phyloP scores from a whole-genome alignment of 2,888 invertebrate species.

The Nemotelus pantherinus region DNA sequence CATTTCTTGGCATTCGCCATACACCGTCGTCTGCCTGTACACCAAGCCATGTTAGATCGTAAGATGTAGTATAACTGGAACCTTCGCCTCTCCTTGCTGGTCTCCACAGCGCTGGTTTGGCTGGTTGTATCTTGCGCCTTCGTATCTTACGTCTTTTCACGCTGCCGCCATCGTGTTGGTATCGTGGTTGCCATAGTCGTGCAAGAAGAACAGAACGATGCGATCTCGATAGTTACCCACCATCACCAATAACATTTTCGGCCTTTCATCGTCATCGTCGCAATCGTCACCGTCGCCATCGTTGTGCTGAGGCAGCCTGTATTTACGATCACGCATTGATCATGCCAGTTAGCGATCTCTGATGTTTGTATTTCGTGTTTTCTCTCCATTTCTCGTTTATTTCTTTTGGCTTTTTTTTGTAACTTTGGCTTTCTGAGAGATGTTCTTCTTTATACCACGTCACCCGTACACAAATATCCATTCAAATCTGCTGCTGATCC shows the following conservation, averaged over 20 bases:
- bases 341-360: constrained; percentile 1
- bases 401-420: neutral
- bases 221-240: constrained; percentile 1
- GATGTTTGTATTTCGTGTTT: constrained; percentile 21
- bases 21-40: constrained; percentile 19
- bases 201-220: neutral
- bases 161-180: neutral
- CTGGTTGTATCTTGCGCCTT: constrained; percentile 6
- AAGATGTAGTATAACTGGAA: constrained; percentile 27
- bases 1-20: constrained; percentile 42
- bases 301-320: neutral
- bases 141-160: constrained; percentile 9
- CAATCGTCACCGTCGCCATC: neutral
- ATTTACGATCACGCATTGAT: constrained; percentile 24
- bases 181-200: neutral
- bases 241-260: constrained; percentile 14
- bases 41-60: constrained; percentile 14
- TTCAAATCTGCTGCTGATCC: constrained; percentile 43
- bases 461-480: neutral
- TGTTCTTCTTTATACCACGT: constrained; percentile 26
- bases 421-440: constrained; percentile 18
- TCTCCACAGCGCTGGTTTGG: neutral
- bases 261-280: neutral
- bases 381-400: neutral
- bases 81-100: constrained; percentile 1